A percentile compares a stretch with the other conserved stretches of the same genome.
These are phyloP conservation scores for Hoplias malabaricus DNA, from an alignment of 2,113 vertebrate genomes.

Conservation along the genomic window DNA sequence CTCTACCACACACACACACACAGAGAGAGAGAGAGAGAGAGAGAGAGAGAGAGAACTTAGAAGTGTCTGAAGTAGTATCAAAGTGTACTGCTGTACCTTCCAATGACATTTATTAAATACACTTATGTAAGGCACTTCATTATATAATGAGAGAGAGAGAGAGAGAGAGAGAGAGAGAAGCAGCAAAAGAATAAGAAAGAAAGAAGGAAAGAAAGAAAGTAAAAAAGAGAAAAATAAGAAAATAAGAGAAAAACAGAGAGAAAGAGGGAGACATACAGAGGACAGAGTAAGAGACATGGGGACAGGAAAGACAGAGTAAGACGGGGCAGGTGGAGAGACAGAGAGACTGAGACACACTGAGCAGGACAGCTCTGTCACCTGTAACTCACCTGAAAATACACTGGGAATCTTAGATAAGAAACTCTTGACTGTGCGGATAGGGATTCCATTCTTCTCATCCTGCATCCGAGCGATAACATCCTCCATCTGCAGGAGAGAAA, in stretches of 20 bases:
- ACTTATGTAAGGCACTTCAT: conserved; percentile 45
- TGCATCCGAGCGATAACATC: conserved; percentile 87
- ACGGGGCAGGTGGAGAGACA: neutral
- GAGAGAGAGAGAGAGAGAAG: neutral
- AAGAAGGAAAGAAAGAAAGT: neutral
- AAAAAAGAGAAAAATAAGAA: neutral
- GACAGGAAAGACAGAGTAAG: neutral
- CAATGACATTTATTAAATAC: conserved; percentile 23
- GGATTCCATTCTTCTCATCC: conserved; percentile 86
- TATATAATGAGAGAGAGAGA: conserved; percentile 25
- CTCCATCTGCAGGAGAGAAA: conserved; percentile 76
- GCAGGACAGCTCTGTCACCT: neutral
- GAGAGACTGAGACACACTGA: neutral
- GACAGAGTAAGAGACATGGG: neutral
- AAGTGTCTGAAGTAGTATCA: conserved; percentile 78
- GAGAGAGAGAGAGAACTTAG: neutral
- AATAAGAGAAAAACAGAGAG: neutral
- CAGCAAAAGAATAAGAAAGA: neutral
- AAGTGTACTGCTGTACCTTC: conserved; percentile 66
- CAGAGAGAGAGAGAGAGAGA: neutral
- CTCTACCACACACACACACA: neutral
- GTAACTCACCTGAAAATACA: conserved; percentile 83
- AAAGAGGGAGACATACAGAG: neutral
- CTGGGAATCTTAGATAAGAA: conserved; percentile 89
- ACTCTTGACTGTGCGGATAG: conserved; percentile 87